Evolutionary conservation across 2,888 invertebrate genomes (phyloP), one percentile per base, ranked within the genome.

Genomic region (Phengaris arion): DNA sequence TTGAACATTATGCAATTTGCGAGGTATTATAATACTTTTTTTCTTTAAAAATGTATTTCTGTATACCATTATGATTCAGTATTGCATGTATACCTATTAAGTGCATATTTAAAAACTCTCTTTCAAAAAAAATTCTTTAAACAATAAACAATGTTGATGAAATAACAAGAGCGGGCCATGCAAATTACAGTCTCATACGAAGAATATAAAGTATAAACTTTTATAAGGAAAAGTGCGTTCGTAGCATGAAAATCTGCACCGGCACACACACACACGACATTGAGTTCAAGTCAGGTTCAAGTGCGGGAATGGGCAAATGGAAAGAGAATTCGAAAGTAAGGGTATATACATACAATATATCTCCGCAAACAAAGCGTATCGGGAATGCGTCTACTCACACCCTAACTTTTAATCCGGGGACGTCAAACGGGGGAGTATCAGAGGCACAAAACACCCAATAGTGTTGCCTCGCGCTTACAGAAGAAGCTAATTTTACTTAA

Each of bases 401-500:
- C 85, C 85, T 85, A 83, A 85, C 83, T 86, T 89, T 91, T 91
- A 90, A 91, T 88, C 84, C 85, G 82, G 83, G 83, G 79, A 85
- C 86, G 86, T 89, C 88, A 90, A 90, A 89, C 85, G 86, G 83
- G 86, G 86, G 85, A 83, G 86, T 87, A 90, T 89, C 87, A 87
- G 87, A 84, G 85, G 86, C 84, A 89, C 87, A 90, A 90, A 90
- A 91, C 93, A 90, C 87, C 90, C 91, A 89, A 93, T 93, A 92
- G 92, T 90, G 90, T 92, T 91, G 78, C 91, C 91, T 92, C 89
- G 85, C 88, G 86, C 87, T 84, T 83, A 89, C 89, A 91, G 90
- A 90, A 92, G 91, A 87, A 93, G 93, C 93, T 93, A 93, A 93
- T 93, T 92, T 93, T 90, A 87, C 91, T 90, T 91, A 93, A 93